Percentiles rank a stretch among this genome's conserved stretches.
Evolutionary conservation across 2,888 invertebrate species (phyloP).

Genomic region (Neria commutata): DNA sequence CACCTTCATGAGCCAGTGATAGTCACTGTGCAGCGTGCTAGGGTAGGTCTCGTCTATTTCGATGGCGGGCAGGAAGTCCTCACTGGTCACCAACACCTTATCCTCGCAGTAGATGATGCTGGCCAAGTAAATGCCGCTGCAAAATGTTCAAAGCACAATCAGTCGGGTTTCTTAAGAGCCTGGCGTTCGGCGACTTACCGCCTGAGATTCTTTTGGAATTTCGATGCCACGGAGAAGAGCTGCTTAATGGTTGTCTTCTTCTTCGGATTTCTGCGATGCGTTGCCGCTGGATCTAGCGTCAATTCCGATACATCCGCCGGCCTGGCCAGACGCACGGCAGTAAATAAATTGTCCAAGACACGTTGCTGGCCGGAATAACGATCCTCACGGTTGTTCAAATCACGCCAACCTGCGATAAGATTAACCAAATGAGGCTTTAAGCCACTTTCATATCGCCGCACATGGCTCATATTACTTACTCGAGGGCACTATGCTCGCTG

Average conservation of each 20-base stretch:
- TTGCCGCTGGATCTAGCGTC: constrained; percentile 69
- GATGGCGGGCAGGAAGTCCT: constrained; percentile 95
- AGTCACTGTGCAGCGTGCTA: constrained; percentile 88
- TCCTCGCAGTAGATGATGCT: constrained; percentile 95
- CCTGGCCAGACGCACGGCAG: constrained; percentile 70
- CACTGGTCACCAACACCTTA: constrained; percentile 93
- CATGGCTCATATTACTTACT: constrained; percentile 66
- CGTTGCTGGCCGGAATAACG: constrained; percentile 72
- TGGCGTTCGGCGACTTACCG: constrained; percentile 64
- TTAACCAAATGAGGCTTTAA: constrained; percentile 36
- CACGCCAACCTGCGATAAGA: constrained; percentile 76
- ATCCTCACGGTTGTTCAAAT: constrained; percentile 74
- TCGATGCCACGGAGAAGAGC: constrained; percentile 93
- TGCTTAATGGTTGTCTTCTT: constrained; percentile 91
- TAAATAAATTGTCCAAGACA: constrained; percentile 76
- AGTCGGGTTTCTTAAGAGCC: not conserved
- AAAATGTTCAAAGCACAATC: constrained; percentile 39
- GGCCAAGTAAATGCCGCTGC: constrained; percentile 90
- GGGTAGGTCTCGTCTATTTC: constrained; percentile 97
- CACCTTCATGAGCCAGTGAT: constrained; percentile 98
- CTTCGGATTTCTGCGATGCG: constrained; percentile 76
- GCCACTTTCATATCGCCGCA: too few species aligned
- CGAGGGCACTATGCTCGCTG: constrained; percentile 86
- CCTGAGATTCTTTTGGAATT: constrained; percentile 92
- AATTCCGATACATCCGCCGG: constrained; percentile 70